phyloP scores from a whole-genome alignment of 23 tunicate species.

The Clavelina lepadiformis region DNA sequence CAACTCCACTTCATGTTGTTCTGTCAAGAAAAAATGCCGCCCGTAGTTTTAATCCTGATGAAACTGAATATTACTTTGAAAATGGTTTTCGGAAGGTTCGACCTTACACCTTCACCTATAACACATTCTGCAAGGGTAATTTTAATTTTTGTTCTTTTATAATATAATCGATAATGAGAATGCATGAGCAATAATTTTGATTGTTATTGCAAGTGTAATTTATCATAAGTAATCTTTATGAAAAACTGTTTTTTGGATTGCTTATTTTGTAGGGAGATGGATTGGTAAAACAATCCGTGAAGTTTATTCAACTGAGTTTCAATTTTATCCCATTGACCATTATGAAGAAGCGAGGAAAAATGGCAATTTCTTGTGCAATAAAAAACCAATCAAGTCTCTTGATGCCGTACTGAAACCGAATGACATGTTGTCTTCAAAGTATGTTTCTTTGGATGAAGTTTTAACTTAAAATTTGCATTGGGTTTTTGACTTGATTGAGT shows the following conservation, averaged over 20 bases:
- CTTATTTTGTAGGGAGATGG: constrained; percentile 72
- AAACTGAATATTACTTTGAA: constrained; percentile 79
- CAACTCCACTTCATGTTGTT: no score
- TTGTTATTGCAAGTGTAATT: not conserved
- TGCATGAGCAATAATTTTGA: not conserved
- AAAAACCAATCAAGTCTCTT: constrained; percentile 31
- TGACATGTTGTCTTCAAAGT: constrained; percentile 64
- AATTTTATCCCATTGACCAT: constrained; percentile 53
- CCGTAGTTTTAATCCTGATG: constrained; percentile 14
- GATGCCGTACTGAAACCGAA: constrained; percentile 40
- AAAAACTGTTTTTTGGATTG: not conserved
- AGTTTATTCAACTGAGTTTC: constrained; percentile 68
- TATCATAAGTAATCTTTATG: not conserved
- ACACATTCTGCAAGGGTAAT: constrained; percentile 90
- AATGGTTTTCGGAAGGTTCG: constrained; percentile 82
- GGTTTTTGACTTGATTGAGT: not conserved
- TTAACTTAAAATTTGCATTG: not conserved
- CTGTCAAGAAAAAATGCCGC: no score
- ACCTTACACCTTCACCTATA: constrained; percentile 60
- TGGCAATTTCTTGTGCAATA: constrained; percentile 36
- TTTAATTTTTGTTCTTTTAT: not conserved
- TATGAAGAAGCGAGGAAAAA: constrained; percentile 45
- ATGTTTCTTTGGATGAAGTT: not conserved
- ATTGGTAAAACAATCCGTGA: constrained; percentile 70
- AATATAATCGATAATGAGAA: not conserved